Evolutionary conservation across 2,113 vertebrate genomes (phyloP).

Genomic region (Toxostoma redivivum): DNA sequence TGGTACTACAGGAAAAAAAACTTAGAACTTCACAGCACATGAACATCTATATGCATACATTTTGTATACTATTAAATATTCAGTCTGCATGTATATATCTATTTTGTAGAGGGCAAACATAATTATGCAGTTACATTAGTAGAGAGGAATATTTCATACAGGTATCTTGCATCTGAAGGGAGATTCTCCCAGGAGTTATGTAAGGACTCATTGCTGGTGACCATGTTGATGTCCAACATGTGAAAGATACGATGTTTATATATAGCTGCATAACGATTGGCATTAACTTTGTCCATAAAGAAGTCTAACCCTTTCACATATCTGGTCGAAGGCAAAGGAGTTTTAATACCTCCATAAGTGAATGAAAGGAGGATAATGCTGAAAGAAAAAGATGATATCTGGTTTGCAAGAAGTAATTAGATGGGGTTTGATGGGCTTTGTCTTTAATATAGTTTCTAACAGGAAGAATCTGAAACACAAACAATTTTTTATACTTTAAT

Average conservation of each 20-base stretch:
- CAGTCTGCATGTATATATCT: accelerated
- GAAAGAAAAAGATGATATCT: not conserved
- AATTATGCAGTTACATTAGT: not conserved
- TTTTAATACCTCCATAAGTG: not conserved
- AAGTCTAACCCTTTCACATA: not conserved
- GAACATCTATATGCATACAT: not conserved
- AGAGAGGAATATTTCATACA: not conserved
- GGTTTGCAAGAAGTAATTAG: not conserved
- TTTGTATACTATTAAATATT: not conserved
- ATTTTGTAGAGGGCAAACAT: not conserved
- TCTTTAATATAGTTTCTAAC: not conserved
- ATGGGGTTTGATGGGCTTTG: not conserved
- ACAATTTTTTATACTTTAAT: not conserved
- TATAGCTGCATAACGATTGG: not conserved
- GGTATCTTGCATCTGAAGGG: not conserved
- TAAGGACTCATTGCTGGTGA: not conserved
- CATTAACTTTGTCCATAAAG: not conserved
- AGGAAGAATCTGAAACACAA: not conserved
- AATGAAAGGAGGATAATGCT: not conserved
- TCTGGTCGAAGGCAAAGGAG: not conserved
- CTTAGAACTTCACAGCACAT: not conserved
- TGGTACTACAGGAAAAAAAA: not conserved
- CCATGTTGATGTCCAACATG: not conserved
- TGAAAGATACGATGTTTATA: not conserved
- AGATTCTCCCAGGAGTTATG: not conserved